phyloP scores from a whole-genome alignment of 2,113 vertebrate species.

The Dicentrarchus labrax region DNA sequence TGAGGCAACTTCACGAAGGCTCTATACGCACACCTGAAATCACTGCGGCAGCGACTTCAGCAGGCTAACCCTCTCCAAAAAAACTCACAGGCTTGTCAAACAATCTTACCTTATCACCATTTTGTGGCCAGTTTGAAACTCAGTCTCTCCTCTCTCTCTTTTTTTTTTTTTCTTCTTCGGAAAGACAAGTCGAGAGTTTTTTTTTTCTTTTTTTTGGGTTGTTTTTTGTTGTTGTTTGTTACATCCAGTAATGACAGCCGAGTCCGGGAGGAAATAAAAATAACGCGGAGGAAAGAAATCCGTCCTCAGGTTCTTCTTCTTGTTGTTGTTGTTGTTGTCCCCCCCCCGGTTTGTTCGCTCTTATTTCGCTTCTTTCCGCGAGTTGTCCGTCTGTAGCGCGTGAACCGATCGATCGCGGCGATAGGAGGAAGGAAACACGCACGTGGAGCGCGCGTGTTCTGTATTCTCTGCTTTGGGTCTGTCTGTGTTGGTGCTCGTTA shows the following conservation, averaged over 20 bases:
- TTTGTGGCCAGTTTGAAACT: slow-evolving; percentile 68
- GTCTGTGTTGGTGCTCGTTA: slow-evolving; percentile 65
- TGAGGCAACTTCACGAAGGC: slow-evolving; percentile 47
- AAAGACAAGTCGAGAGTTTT: slow-evolving; percentile 47
- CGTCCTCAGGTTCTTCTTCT: slow-evolving; percentile 58
- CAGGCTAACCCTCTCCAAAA: slow-evolving; percentile 2
- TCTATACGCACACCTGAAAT: slow-evolving; percentile 71
- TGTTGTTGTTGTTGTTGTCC: neutral
- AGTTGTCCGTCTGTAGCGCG: slow-evolving; percentile 59
- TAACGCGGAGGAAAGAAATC: slow-evolving; percentile 71
- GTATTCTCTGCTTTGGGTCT: slow-evolving; percentile 54
- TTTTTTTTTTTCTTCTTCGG: slow-evolving; percentile 16
- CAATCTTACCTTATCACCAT: slow-evolving; percentile 83
- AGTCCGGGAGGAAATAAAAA: slow-evolving; percentile 50
- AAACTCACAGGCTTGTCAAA: slow-evolving; percentile 47
- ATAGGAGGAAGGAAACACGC: slow-evolving; percentile 18
- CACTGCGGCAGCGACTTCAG: slow-evolving; percentile 73
- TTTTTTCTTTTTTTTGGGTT: neutral
- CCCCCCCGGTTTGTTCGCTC: slow-evolving; percentile 36
- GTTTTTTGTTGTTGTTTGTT: slow-evolving; percentile 40
- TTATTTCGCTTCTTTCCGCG: slow-evolving; percentile 50
- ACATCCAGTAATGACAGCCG: slow-evolving; percentile 79
- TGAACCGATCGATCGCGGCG: slow-evolving; percentile 18
- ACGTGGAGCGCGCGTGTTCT: slow-evolving; percentile 40
- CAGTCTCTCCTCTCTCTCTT: slow-evolving; percentile 51